Evolutionary conservation across 2,888 invertebrate genomes (phyloP), one percentile per base, ranked within the genome.

Genomic region (Drosophila nigritarsus): DNA sequence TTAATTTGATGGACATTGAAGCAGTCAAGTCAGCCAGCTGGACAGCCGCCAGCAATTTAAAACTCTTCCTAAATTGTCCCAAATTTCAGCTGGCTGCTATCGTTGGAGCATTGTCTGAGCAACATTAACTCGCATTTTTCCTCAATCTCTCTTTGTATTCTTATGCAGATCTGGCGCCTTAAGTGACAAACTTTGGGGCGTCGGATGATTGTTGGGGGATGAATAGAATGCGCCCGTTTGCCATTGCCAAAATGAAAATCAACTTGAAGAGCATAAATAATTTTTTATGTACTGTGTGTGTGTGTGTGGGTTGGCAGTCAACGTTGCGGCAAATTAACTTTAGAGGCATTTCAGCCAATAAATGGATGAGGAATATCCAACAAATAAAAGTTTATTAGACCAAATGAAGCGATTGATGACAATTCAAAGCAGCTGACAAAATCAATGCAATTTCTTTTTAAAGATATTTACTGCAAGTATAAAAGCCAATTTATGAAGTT

Each of bases 11-110:
- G 72, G 77, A 77, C 78, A 69, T 54, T 53, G 63, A 48, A 40
- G 53, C 58, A 65, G 58, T 51, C 64, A 65, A 71, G 59, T 42
- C 61, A 56, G 49, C 49, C 34, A 56, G 24, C 62, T 74, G 69
- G 78, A 75, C 68, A 54, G 45, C 68, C 72, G 70, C 67, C 55
- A 77, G 82, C 84, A 55, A 72, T 84, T 87, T 65, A 54, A 87
- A 87, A 73, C 82, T 70, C 89, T 77, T 73, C 59, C 80, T 70
- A 89, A 85, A 89, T 87, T 89, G 87, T 82, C 89, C 87, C 77
- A 63, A 84, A 75, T 77, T 84, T 89, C 71, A 58, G 76, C 65
- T 82, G 74, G 70, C 65, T 82, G 77, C 75, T 70, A 77, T 66
- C 76, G 68, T 63, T 74, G 34, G 30, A 59, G 40, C 72, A 68